Evolutionary conservation across 2,888 invertebrate genomes (phyloP), one percentile per base, ranked within the genome.

Genomic region (Adelognathus sp.): DNA sequence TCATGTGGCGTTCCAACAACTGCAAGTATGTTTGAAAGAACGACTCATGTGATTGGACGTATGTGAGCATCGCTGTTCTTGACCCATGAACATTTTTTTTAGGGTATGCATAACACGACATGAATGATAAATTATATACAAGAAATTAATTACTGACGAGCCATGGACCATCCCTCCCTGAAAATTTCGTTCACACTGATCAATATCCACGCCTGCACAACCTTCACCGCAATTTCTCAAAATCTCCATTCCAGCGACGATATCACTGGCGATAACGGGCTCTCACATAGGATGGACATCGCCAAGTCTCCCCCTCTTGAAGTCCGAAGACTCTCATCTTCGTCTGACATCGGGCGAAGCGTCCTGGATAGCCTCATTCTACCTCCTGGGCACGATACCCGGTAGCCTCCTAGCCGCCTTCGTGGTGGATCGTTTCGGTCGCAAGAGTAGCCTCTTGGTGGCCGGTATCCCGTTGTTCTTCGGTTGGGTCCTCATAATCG

Each of bases 401-500:
- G 94, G 94, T 0, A 94, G 93, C 81, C 90, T 93, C 64, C 74
- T 93, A 16, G 94, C 94, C 0, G 94, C 94, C 52, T 90, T 93
- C 61, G 87, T 94, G 27, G 93, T 93, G 82, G 94, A 94, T 85
- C 92, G 91, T 63, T 88, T 93, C 0, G 95, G 95, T 1, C 92
- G 95, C 0, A 93, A 93, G 39, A 91, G 90, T 3, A 93, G 94
- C 1, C 89, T 94, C 1, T 88, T 93, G 50, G 84, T 92, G 2
- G 92, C 93, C 0, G 92, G 93, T 0, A 84, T 95, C 5, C 94
- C 95, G 0, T 93, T 94, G 18, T 89, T 93, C 36, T 69, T 93
- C 81, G 93, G 94, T 83, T 94, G 94, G 93, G 87, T 95, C 36
- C 90, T 95, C 82, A 93, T 95, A 82, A 94, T 94, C 80, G 90